Conservation (phyloP, 2,888 invertebrate species). For the Alloscopus bannaensis region DNA sequence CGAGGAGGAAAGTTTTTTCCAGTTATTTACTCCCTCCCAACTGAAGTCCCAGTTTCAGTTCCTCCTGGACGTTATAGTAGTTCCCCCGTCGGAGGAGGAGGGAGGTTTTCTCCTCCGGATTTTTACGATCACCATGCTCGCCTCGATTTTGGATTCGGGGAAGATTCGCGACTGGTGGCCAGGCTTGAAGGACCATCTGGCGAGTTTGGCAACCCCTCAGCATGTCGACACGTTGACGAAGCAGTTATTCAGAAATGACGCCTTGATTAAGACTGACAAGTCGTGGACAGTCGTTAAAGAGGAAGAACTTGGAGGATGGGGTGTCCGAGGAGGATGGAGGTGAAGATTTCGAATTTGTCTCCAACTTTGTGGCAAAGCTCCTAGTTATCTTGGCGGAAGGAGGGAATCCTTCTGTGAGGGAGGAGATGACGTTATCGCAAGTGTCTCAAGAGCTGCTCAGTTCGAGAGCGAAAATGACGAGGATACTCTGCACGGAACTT, state of each 20-base stretch:
- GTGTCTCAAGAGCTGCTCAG: background rate
- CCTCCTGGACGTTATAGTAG: background rate
- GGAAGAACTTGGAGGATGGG: constrained; percentile 1
- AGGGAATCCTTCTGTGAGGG: background rate
- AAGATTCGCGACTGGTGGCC: background rate
- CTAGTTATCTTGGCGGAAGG: background rate
- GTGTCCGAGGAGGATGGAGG: background rate
- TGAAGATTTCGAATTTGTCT: constrained; percentile 16
- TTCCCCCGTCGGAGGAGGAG: background rate
- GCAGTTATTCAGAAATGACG: background rate
- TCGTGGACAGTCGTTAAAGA: background rate
- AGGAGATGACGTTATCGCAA: background rate
- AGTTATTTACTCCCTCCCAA: background rate
- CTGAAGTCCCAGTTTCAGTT: background rate
- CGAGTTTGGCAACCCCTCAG: background rate
- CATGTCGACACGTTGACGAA: background rate
- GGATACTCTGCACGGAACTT: constrained; percentile 29
- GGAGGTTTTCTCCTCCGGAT: background rate
- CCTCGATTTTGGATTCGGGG: background rate
- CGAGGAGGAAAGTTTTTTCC: background rate
- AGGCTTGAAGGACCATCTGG: background rate
- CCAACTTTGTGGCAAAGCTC: background rate
- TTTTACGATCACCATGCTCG: background rate
- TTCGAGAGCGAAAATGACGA: constrained; percentile 23
- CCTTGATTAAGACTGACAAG: background rate